Evolutionary conservation across 2,888 invertebrate genomes (phyloP).

Genomic region (Nephrotoma flavescens): DNA sequence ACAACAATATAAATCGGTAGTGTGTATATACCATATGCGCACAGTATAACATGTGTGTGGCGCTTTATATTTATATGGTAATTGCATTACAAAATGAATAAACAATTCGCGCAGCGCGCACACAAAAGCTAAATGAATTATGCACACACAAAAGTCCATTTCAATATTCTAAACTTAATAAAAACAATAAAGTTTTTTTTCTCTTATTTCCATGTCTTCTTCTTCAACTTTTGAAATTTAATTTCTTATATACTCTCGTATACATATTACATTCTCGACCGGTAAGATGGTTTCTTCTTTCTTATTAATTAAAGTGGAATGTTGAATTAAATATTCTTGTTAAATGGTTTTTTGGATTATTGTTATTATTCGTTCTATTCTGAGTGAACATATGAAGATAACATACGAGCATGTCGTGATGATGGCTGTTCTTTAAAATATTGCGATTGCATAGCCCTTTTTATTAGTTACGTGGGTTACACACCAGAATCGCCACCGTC

Average conservation of each 20-base stretch:
- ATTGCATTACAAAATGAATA: background rate
- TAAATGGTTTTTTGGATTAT: background rate
- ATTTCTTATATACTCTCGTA: background rate
- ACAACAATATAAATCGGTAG: background rate
- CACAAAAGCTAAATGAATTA: background rate
- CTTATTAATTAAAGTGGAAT: background rate
- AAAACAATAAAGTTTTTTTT: background rate
- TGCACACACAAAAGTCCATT: background rate
- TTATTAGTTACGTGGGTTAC: background rate
- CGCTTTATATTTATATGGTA: background rate
- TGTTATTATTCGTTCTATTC: background rate
- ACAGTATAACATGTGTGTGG: background rate
- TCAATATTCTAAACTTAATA: background rate
- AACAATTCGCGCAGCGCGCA: background rate
- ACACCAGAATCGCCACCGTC: too few relatives aligned
- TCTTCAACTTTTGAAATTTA: background rate
- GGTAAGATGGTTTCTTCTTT: background rate
- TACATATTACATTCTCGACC: background rate
- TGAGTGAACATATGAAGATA: background rate
- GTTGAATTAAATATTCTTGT: background rate
- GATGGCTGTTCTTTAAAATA: background rate
- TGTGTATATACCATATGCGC: background rate
- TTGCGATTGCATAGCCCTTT: background rate
- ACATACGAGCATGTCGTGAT: background rate
- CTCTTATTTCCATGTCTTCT: background rate